Base-by-base conservation (phyloP, 92 coral and sea anemone species). In the Epizoanthus stellaris region DNA sequence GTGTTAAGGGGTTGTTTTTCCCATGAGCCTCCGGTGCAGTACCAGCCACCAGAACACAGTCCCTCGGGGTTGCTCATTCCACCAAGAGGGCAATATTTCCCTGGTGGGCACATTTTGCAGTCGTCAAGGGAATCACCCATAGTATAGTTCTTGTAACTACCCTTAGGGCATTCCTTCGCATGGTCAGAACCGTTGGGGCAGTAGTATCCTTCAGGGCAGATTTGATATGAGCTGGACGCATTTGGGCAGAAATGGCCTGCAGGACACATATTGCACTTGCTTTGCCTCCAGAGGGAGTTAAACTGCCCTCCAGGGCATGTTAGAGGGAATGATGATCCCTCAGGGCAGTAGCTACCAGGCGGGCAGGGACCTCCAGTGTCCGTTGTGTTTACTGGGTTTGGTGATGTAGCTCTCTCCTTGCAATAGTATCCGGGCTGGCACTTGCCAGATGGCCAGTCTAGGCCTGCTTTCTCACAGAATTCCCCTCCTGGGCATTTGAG, bases 21-120 rank as follows among this genome's bases (percentile, higher is more conserved):
- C 99, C 99, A 97, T 25, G 99, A 97, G 40, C 99, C 99, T 64
- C 99, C 99, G 72, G 90, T 93, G 70, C 99, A 97, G 85, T 82
- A 97, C 97, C 97, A 95, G 21, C 99, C 99, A 23, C 91, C 93
- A 21, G 95, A 94, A 85, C 99, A 97, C 54, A 82, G 75, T 6
- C 99, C 99, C 65, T 88, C 85, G 3, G 99, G 99, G 14, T 82
- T 63, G 21, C 92, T 87, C 94, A 89, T 82, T 25, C 95, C 99
- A 77, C 89, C 91, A 23, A 80, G 73, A 23, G 93, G 95, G 73
- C 99, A 97, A 75, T 86, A 97, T 74, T 81, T 76, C 69, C 99
- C 99, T 34, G 96, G 90, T n/a, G 99, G 97, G 79, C 99, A 97
- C 92, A 93, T 81, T 59, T 88, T 97, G 89, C 99, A 97, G 87